Percentiles rank a stretch among this genome's conserved stretches.
These are phyloP conservation scores for Rhamnusium bicolor DNA, from an alignment of 2,888 invertebrate genomes.

Conservation along the genomic window DNA sequence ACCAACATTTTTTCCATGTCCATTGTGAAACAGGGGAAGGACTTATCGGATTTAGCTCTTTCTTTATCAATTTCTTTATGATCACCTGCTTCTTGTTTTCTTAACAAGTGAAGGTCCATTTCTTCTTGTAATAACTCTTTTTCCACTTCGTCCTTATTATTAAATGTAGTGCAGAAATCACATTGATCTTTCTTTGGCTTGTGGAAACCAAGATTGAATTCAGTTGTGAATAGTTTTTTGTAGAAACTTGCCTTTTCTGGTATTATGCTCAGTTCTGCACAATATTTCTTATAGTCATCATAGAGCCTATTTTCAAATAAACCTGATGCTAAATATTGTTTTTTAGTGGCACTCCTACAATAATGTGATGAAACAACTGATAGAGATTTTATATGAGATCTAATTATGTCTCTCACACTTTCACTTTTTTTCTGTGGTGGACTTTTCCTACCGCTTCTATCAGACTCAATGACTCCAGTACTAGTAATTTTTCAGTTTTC, in stretches of 20 bases:
- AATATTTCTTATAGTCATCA: conserved; percentile 25
- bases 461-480: conserved; percentile 17
- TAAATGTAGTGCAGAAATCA: conserved; percentile 29
- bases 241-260: conserved; percentile 35
- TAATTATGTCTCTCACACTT: conserved; percentile 11
- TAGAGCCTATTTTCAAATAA: conserved; percentile 34
- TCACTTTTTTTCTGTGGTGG: conserved; percentile 20
- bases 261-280: conserved; percentile 11
- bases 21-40: background rate
- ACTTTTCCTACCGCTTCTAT: conserved; percentile 20
- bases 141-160: background rate
- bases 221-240: conserved; percentile 28
- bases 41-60: background rate
- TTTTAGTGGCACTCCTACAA: conserved; percentile 18
- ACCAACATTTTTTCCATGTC: conserved; percentile 32
- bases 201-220: conserved; percentile 37
- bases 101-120: conserved; percentile 2
- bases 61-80: conserved; percentile 1
- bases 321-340: background rate
- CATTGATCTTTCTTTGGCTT: conserved; percentile 33
- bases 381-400: conserved; percentile 35
- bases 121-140: background rate
- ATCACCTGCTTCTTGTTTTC: conserved; percentile 24
- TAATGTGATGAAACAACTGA: conserved; percentile 29
- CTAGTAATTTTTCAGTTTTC: background rate